Evolutionary conservation across 2,113 vertebrate species (phyloP).

Genomic region (Patagioenas fasciata): DNA sequence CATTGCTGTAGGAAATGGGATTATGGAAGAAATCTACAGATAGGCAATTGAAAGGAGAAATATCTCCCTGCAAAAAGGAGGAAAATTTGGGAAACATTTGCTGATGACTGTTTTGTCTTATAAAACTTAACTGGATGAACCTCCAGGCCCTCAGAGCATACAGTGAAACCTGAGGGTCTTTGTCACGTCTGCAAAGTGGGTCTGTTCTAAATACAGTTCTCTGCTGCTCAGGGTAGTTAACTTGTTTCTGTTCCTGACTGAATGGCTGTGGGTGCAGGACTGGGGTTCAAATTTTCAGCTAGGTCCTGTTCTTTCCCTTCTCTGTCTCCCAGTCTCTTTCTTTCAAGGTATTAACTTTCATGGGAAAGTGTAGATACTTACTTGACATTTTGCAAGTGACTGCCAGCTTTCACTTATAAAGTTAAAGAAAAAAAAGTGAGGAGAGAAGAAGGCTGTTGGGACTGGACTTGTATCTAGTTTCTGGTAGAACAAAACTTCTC

Average conservation of each 20-base stretch:
- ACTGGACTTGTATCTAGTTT: not conserved
- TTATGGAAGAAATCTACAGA: not conserved
- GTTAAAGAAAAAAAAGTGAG: not conserved
- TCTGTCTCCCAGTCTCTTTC: not conserved
- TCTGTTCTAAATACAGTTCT: not conserved
- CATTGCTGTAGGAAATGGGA: not conserved
- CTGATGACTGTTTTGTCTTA: not conserved
- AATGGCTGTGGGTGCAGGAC: not conserved
- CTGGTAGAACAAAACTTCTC: not conserved
- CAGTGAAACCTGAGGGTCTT: not conserved
- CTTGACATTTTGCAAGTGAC: not conserved
- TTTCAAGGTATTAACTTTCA: not conserved
- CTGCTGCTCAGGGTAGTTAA: not conserved
- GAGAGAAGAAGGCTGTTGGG: not conserved
- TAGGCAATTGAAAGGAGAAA: not conserved
- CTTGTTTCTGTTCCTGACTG: not conserved
- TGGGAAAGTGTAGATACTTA: not conserved
- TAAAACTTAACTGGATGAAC: not conserved
- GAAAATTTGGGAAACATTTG: not conserved
- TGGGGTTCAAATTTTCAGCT: not conserved
- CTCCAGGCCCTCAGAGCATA: not conserved
- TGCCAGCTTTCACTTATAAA: not conserved
- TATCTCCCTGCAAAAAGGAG: not conserved
- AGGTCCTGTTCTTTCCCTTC: not conserved
- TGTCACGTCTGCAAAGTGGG: not conserved